A percentile compares a stretch with the other conserved stretches of the same genome.
Evolutionary conservation across 2,113 vertebrate genomes (phyloP).

Genomic region (Microtus montanus): DNA sequence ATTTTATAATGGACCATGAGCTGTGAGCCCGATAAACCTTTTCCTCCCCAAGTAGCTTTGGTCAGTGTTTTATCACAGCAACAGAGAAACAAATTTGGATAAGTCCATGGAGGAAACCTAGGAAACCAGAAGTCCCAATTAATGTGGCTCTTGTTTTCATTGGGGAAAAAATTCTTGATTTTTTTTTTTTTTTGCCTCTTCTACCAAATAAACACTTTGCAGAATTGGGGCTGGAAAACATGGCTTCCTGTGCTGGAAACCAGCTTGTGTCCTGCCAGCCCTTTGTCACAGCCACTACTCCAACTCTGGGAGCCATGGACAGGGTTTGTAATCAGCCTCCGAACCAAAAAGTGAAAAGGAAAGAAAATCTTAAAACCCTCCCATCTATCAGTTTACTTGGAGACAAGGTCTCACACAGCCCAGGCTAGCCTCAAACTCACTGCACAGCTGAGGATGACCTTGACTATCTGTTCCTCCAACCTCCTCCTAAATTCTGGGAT

Average conservation of each 20-base stretch:
- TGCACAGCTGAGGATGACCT: neutral
- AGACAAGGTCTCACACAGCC: neutral
- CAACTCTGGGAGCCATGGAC: neutral
- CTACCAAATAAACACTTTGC: neutral
- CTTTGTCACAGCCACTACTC: neutral
- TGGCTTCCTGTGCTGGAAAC: too few species aligned
- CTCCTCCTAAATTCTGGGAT: neutral
- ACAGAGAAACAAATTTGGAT: neutral
- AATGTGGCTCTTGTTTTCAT: neutral
- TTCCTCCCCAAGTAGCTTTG: neutral
- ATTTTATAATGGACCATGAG: neutral
- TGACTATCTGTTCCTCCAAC: neutral
- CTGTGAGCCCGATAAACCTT: neutral
- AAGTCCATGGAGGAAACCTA: neutral
- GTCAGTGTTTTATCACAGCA: neutral
- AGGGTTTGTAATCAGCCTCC: neutral
- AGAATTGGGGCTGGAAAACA: neutral
- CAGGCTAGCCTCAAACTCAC: neutral
- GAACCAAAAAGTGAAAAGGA: neutral
- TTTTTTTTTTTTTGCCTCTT: neutral
- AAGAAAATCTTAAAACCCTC: neutral
- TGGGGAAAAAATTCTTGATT: neutral
- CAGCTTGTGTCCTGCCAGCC: neutral
- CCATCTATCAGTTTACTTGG: neutral
- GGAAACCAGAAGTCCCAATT: neutral